A percentile compares a stretch with the other conserved stretches of the same genome.
Conservation (phyloP, 2,113 vertebrate species). For the Vicugna pacos region DNA sequence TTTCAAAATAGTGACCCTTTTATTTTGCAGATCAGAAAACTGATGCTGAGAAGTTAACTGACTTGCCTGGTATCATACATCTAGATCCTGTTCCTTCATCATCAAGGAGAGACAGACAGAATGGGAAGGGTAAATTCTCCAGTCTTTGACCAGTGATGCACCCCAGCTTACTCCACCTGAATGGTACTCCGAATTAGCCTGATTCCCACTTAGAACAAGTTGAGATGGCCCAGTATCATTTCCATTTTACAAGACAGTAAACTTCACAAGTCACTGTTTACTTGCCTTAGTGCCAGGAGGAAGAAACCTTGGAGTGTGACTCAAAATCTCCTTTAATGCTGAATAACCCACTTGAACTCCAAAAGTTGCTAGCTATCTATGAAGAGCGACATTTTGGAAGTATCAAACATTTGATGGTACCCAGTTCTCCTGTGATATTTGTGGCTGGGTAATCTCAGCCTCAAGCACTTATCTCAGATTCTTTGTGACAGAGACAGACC, state of each 20-base stretch:
- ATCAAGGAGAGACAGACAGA: not conserved
- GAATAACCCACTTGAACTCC: not conserved
- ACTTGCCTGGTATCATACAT: not conserved
- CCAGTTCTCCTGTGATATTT: constrained; percentile 29
- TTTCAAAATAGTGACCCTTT: not conserved
- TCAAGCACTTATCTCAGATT: constrained; percentile 45
- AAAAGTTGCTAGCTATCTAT: not conserved
- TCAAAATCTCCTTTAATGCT: constrained; percentile 27
- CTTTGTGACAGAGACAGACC: constrained; percentile 46
- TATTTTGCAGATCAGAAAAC: constrained; percentile 1
- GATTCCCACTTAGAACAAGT: not conserved
- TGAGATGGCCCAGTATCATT: not conserved
- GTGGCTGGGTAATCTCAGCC: constrained; percentile 38
- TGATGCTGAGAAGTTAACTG: not conserved
- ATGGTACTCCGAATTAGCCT: not conserved
- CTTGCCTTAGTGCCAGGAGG: not conserved
- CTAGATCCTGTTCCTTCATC: not conserved
- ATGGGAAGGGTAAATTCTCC: not conserved
- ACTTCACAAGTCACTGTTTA: constrained; percentile 18
- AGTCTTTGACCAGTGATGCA: not conserved
- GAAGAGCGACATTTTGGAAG: not conserved
- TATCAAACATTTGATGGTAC: not conserved
- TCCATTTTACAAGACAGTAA: constrained; percentile 44
- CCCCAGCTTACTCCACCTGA: not conserved
- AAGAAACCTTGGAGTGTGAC: not conserved